Evolutionary conservation across 1,140 invertebrate species (phyloP).

Genomic region (Drosophila leontia): DNA sequence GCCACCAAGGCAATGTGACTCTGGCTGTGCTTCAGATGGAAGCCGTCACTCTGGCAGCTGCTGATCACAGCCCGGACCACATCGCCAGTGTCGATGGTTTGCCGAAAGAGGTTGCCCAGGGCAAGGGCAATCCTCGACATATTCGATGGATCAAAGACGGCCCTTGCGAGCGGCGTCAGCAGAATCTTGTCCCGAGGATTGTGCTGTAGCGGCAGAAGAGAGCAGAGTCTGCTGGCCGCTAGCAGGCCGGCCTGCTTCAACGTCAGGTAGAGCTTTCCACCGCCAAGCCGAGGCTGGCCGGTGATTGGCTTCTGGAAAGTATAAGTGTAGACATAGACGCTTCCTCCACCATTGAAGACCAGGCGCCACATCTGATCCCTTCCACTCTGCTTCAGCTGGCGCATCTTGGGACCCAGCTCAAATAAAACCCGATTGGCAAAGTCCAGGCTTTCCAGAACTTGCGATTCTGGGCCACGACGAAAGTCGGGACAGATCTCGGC

Average conservation of each 20-base stretch:
- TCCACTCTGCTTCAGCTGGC: slow-evolving; percentile 45
- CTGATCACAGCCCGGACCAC: slow-evolving; percentile 54
- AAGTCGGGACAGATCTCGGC: slow-evolving; percentile 59
- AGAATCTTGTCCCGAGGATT: slow-evolving; percentile 50
- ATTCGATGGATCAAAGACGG: slow-evolving; percentile 50
- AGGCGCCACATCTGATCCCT: slow-evolving; percentile 60
- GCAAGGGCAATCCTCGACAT: slow-evolving; percentile 47
- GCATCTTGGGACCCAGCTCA: slow-evolving; percentile 57
- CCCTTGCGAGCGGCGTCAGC: slow-evolving; percentile 58
- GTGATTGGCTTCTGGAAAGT: slow-evolving; percentile 47
- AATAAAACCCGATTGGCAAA: slow-evolving; percentile 61
- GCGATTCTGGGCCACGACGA: not conserved
- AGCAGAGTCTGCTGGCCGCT: slow-evolving; percentile 43
- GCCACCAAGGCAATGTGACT: slow-evolving; percentile 56
- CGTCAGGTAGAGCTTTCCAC: slow-evolving; percentile 57
- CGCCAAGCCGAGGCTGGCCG: slow-evolving; percentile 42
- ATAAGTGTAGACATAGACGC: slow-evolving; percentile 51
- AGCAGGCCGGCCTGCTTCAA: slow-evolving; percentile 63
- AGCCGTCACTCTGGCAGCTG: slow-evolving; percentile 62
- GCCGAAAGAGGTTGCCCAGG: not conserved
- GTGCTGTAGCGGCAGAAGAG: slow-evolving; percentile 18
- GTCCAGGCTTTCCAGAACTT: slow-evolving; percentile 43
- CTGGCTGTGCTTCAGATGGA: slow-evolving; percentile 50
- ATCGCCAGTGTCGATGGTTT: slow-evolving; percentile 17
- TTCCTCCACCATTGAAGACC: slow-evolving; percentile 35